Evolutionary conservation across 1,140 invertebrate species (phyloP).

Genomic region (Drosophila eugracilis): DNA sequence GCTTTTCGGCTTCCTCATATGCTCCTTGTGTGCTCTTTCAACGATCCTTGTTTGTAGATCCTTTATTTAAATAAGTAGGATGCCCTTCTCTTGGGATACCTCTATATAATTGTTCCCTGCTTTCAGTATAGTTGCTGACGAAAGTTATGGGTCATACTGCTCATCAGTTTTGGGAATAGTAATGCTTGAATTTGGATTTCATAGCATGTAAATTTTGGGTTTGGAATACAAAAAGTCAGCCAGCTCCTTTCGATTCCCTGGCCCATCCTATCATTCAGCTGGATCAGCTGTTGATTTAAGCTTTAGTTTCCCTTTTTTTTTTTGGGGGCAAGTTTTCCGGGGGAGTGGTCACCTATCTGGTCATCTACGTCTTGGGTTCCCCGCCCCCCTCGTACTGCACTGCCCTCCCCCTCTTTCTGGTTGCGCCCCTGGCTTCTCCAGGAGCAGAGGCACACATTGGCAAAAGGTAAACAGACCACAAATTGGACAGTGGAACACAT

Average conservation of each 20-base stretch:
- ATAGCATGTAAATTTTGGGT: too few relatives aligned
- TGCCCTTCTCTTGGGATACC: constrained; percentile 1
- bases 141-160: too few relatives aligned
- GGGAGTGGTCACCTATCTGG: constrained; percentile 26
- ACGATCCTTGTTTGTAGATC: constrained; percentile 2
- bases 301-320: constrained; percentile 14
- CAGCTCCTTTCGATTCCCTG: too few relatives aligned
- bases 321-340: constrained; percentile 4
- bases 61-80: background rate
- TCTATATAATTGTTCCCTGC: background rate
- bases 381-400: background rate
- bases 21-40: background rate
- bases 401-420: background rate
- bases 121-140: background rate
- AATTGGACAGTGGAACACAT: constrained; percentile 83
- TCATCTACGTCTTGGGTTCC: constrained; percentile 12
- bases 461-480: constrained; percentile 82
- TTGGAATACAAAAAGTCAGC: background rate
- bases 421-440: constrained; percentile 21
- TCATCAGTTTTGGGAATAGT: too few relatives aligned
- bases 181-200: too few relatives aligned
- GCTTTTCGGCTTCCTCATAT: constrained; percentile 49
- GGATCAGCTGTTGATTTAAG: constrained; percentile 29
- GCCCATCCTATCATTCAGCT: constrained; percentile 13
- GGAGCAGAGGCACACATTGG: constrained; percentile 50